Evolutionary conservation across 2,888 invertebrate genomes (phyloP).

Genomic region (Dioctria rufipes): DNA sequence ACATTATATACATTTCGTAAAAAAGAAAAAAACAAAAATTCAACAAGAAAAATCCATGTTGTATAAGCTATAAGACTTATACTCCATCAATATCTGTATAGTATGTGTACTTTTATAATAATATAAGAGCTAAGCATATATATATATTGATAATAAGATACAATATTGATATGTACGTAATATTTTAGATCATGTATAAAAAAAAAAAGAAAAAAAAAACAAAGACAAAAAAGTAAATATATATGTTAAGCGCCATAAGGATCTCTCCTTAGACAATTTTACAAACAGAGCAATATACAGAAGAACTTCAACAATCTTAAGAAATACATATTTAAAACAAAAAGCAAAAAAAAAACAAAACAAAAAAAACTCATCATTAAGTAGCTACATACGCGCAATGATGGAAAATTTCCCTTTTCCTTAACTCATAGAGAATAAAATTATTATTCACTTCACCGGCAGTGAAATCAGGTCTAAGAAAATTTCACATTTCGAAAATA

Average conservation of each 20-base stretch:
- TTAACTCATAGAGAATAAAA: too few relatives aligned
- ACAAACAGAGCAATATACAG: too few relatives aligned
- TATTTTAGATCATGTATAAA: not conserved
- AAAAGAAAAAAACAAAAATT: slow-evolving; percentile 51
- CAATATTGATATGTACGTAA: slow-evolving; percentile 35
- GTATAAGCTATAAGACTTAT: slow-evolving; percentile 20
- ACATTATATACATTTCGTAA: slow-evolving; percentile 41
- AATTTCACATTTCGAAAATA: not conserved
- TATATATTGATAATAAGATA: slow-evolving; percentile 4
- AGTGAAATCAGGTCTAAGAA: not conserved
- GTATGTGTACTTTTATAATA: slow-evolving; percentile 19
- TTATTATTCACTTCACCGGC: not conserved
- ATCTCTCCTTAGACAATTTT: too few relatives aligned
- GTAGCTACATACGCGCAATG: too few relatives aligned
- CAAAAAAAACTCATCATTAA: slow-evolving; percentile 10
- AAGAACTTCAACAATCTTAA: too few relatives aligned
- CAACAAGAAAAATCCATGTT: not conserved
- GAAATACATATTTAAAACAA: too few relatives aligned
- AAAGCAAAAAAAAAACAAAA: slow-evolving; percentile 12
- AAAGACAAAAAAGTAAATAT: too few relatives aligned
- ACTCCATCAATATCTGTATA: slow-evolving; percentile 37
- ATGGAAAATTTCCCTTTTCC: too few relatives aligned
- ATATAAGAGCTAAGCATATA: not conserved
- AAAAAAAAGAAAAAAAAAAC: not conserved
- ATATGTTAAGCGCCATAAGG: too few relatives aligned